phyloP scores from a whole-genome alignment of 2,888 invertebrate species.

The Temnothorax ravouxi region DNA sequence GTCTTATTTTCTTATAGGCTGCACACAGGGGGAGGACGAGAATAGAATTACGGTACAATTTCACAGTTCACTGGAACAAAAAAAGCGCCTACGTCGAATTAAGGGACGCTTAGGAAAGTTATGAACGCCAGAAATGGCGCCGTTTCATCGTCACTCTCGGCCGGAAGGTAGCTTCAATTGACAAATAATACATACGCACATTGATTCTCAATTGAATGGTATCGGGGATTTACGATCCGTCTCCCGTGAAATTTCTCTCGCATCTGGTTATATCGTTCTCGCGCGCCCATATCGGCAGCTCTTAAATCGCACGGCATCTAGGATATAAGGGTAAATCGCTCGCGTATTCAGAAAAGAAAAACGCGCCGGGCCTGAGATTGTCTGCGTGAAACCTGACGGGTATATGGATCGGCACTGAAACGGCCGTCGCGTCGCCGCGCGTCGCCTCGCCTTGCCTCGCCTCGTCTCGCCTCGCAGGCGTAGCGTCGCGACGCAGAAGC shows the following conservation, averaged over 20 bases:
- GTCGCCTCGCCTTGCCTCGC: background rate
- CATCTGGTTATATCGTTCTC: conserved; percentile 45
- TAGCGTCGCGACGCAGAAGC: conserved; percentile 34
- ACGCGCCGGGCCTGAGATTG: conserved; percentile 35
- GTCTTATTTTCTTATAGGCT: background rate
- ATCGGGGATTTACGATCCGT: conserved; percentile 38
- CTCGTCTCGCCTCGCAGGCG: conserved; percentile 5
- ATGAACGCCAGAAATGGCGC: background rate
- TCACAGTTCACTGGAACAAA: conserved; percentile 5
- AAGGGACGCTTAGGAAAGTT: conserved; percentile 6
- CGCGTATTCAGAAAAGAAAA: conserved; percentile 45
- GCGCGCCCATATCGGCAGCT: conserved; percentile 36
- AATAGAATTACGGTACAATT: conserved; percentile 9
- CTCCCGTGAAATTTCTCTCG: conserved; percentile 42
- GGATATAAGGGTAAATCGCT: conserved; percentile 46
- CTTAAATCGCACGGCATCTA: conserved; percentile 31
- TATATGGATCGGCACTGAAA: conserved; percentile 38
- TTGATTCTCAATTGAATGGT: conserved; percentile 43
- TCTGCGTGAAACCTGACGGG: conserved; percentile 38
- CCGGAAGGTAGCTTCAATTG: conserved; percentile 12
- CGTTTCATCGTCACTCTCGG: background rate
- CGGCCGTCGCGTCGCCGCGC: conserved; percentile 17
- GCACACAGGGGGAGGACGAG: background rate
- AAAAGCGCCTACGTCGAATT: conserved; percentile 15
- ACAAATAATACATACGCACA: conserved; percentile 35